Evolutionary conservation across 1,140 invertebrate species (phyloP), one percentile per base, ranked within the genome.

Genomic region (Apis cerana): DNA sequence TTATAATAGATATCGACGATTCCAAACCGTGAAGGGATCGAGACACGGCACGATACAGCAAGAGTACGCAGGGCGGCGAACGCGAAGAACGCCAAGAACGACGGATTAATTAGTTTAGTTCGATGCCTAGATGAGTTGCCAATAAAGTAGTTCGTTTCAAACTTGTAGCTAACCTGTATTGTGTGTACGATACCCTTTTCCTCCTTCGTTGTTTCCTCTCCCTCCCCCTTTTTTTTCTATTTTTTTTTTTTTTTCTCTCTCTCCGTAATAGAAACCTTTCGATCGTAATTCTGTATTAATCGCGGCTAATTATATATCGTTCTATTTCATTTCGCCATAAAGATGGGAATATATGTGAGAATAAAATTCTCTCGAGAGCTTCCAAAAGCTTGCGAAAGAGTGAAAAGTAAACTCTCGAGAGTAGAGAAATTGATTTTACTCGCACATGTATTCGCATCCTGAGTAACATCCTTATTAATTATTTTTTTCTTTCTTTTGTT

Each of bases 61-160:
- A 27, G 67, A 85, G 56, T 75, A 88, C 75, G 83, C 82, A 79
- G 80, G 76, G 71, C 71, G 80, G 83, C 86, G 80, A 65, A 87
- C 86, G 70, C 80, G 77, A 76, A 88, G 75, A 82, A 84, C 69
- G 75, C 80, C 82, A 75, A 78, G 70, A 70, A 88, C 68, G 75
- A 89, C 85, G 70, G 83, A 85, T 83, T 69, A 56, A 62, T 68
- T 94, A 94, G 92, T 91, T 93, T 93, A 93, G 93, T 86, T 93
- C 83, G 88, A 92, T 93, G 92, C 92, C 91, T 93, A 93, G 92
- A 93, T 88, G 91, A 93, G 93, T 93, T 93, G 93, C 93, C 92
- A 94, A 94, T 94, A 94, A 94, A 94, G 93, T 94, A 94, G 93
- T 93, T 89, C 64, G 86, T 93, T 93, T 91, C 92, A 93, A 94